These are phyloP conservation scores for Takifugu ocellatus DNA, from an alignment of 2,797 vertebrate genomes.

Conservation along the genomic window DNA sequence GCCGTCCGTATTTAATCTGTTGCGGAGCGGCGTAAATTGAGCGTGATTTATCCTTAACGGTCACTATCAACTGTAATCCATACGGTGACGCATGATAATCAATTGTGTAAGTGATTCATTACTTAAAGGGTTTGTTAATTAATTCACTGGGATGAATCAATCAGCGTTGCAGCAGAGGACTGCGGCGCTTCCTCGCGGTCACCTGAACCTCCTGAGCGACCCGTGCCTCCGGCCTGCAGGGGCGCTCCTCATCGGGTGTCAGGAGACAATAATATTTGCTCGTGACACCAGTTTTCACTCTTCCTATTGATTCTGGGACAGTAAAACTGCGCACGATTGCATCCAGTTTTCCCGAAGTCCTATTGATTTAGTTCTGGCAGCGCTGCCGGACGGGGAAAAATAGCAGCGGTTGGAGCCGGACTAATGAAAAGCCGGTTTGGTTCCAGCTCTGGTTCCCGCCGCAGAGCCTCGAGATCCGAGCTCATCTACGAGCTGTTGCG, in stretches of 20 bases:
- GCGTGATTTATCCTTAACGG: conserved; percentile 61
- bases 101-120: conserved; percentile 69
- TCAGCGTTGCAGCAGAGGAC: conserved; percentile 46
- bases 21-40: conserved; percentile 51
- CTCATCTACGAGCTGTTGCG: too few species aligned
- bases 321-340: conserved; percentile 63
- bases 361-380: conserved; percentile 66
- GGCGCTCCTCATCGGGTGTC: conserved; percentile 24
- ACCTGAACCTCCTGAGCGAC: conserved; percentile 42
- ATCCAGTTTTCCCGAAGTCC: conserved; percentile 64
- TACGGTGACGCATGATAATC: conserved; percentile 60
- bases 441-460: too few species aligned
- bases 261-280: conserved; percentile 42
- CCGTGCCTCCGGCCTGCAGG: conserved; percentile 1
- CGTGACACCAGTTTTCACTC: conserved; percentile 46
- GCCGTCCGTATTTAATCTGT: conserved; percentile 44
- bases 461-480: too few species aligned
- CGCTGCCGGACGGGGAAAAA: conserved; percentile 54
- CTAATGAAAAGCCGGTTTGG: conserved; percentile 50
- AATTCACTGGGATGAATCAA: conserved; percentile 64
- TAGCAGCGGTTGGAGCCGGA: conserved; percentile 19
- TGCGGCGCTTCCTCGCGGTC: conserved; percentile 47
- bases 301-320: conserved; percentile 58
- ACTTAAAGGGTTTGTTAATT: conserved; percentile 66
- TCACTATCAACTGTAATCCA: conserved; percentile 59